Base-by-base conservation (phyloP, 2,797 vertebrate genomes). In the Gastrophryne carolinensis region DNA sequence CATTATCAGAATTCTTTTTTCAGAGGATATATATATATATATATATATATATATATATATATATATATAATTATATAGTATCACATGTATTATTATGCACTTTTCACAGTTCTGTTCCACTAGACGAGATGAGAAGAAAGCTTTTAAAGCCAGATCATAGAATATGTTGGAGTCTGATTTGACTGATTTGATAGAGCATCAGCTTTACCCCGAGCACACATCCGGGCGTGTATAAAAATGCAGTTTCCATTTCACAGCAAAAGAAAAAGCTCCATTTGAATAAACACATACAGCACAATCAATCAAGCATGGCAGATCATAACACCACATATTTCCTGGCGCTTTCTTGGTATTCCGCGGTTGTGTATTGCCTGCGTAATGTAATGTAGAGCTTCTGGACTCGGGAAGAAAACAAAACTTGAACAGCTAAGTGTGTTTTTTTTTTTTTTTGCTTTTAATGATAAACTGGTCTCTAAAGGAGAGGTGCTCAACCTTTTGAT, bases 251-350 rank as follows among this genome's bases (percentile, higher is more conserved):
- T 53, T 54, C n/a, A 26, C 27, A 23, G 5, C 64, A 39, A 49
- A 30, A 37, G 49, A 32, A 54, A 37, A 21, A 3, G n/a, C 49
- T 19, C 21, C 49, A 37, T 67, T 39, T 67, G 32, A 67, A 39
- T 67, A 37, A 67, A 67, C 49, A 54, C 64, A 39, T 54, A 37
- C 64, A 53, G 49, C 15, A 24, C n/a, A 37, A 54, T 54, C 64
- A 54, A 53, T 67, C 64, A 67, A 19, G 64, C 23, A 1, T 24
- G 35, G 64, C n/a, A 5, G 34, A 67, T 67, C 64, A 67, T 54
- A 67, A 54, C 32, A 50, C 47, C 54, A 49, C 21, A 27, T 8
- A 53, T 67, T 67, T 53, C 47, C 30, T 17, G 23, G 35, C 35
- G 64, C 13, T 67, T 44, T 41, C 19, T 66, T 54, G 37, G 13